Evolutionary conservation across 1,140 invertebrate species (phyloP).

Genomic region (Microplitis mediator): DNA sequence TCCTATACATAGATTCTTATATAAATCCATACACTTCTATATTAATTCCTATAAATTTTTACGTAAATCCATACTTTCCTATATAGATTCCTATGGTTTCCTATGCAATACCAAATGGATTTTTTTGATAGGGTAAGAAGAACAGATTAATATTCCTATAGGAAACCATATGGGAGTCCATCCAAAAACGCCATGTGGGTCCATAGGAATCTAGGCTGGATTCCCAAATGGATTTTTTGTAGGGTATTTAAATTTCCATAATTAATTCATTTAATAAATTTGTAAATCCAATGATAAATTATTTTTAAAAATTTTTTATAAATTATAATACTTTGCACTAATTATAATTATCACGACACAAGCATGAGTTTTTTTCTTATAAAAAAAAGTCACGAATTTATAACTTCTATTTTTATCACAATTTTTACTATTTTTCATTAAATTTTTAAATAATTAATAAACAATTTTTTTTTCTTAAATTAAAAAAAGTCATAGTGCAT

Average conservation of each 20-base stretch:
- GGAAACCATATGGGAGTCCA: no score
- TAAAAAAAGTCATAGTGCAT: constrained; percentile 38
- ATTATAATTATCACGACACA: constrained; percentile 40
- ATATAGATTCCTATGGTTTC: no score
- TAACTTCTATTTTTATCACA: constrained; percentile 31
- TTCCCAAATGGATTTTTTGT: background rate
- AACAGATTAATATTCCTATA: no score
- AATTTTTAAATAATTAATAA: constrained; percentile 17
- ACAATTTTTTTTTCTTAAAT: background rate
- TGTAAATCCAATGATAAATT: background rate
- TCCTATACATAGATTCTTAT: no score
- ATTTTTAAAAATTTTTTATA: constrained; percentile 28
- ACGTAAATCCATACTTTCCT: no score
- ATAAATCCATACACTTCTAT: no score
- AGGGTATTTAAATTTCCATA: background rate
- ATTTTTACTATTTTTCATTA: background rate
- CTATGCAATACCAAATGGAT: no score
- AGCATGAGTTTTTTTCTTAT: constrained; percentile 41
- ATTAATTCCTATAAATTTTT: no score
- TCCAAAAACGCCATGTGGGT: no score
- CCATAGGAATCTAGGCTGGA: no score
- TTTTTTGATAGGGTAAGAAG: no score
- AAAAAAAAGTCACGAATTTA: constrained; percentile 10
- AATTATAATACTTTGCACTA: constrained; percentile 45
- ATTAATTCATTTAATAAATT: background rate